Conservation (phyloP, 1,140 invertebrate genomes). For the Harpegnathos saltator region DNA sequence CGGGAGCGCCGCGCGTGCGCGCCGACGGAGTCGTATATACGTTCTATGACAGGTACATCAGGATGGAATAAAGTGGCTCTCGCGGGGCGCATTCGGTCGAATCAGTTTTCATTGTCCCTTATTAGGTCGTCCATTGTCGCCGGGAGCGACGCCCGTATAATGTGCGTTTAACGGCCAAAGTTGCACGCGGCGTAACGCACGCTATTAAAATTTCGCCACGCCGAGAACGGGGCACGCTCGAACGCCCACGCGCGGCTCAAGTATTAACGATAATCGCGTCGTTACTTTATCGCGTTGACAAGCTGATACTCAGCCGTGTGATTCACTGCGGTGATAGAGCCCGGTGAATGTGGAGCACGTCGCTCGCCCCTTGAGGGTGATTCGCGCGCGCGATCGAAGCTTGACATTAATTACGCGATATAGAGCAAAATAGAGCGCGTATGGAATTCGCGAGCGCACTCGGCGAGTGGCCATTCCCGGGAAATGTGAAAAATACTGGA, state of each 20-base stretch:
- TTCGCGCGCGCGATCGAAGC: not conserved
- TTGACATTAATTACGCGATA: not conserved
- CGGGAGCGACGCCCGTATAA: not conserved
- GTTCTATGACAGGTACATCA: slow-evolving; percentile 63
- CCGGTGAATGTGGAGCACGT: not conserved
- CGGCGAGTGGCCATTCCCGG: too few species aligned
- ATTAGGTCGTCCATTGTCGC: slow-evolving; percentile 23
- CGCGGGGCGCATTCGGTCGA: slow-evolving; percentile 32
- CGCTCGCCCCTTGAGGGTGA: not conserved
- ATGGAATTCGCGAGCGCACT: not conserved
- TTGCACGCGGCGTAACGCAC: not conserved
- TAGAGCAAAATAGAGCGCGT: not conserved
- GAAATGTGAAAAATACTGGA: not conserved
- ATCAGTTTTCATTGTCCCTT: slow-evolving; percentile 64
- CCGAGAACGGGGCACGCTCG: not conserved
- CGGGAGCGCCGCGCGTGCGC: not conserved
- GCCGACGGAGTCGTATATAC: slow-evolving; percentile 22
- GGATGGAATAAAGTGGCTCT: slow-evolving; percentile 44
- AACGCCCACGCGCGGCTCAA: not conserved
- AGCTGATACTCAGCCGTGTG: not conserved
- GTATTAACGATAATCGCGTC: slow-evolving; percentile 32
- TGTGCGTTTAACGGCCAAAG: slow-evolving; percentile 37
- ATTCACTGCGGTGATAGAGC: not conserved
- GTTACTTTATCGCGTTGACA: not conserved
- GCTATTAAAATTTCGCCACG: slow-evolving; percentile 15